Percentiles rank a stretch among this genome's conserved stretches.
Evolutionary conservation across 2,113 vertebrate species (phyloP).

Genomic region (Danio rerio): DNA sequence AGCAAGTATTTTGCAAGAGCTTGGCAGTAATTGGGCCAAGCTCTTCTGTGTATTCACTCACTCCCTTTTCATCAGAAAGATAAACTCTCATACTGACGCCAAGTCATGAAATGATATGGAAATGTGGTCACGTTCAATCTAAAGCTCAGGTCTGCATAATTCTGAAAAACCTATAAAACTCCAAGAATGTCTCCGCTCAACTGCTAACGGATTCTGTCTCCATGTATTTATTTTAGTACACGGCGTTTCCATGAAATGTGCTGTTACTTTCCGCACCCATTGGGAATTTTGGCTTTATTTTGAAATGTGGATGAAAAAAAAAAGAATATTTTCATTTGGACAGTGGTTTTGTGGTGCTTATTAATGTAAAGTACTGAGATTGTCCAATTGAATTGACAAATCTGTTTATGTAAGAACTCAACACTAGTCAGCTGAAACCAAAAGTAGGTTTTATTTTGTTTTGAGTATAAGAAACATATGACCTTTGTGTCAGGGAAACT

Average conservation of each 20-base stretch:
- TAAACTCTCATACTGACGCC: constrained; percentile 31
- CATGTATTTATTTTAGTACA: constrained; percentile 51
- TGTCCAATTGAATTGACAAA: constrained; percentile 1
- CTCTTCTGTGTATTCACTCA: constrained; percentile 28
- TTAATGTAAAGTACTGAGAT: constrained; percentile 20
- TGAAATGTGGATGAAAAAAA: constrained; percentile 35
- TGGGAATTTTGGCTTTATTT: constrained; percentile 10
- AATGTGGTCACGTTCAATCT: constrained; percentile 51
- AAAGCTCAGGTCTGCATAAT: constrained; percentile 24
- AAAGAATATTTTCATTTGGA: not conserved
- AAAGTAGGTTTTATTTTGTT: not conserved
- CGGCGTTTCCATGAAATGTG: constrained; percentile 47
- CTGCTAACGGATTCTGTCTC: constrained; percentile 39
- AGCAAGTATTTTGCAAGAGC: constrained; percentile 58
- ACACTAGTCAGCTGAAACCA: constrained; percentile 6
- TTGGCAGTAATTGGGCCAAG: constrained; percentile 37
- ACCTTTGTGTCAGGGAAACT: not conserved
- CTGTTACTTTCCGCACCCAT: constrained; percentile 20
- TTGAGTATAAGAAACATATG: not conserved
- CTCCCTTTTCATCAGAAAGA: constrained; percentile 51
- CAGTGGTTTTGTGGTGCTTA: not conserved
- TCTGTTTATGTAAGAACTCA: constrained; percentile 3
- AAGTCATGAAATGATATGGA: constrained; percentile 56
- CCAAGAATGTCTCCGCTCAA: constrained; percentile 47
- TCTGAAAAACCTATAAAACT: constrained; percentile 45